Conservation (phyloP, 2,797 vertebrate genomes). For the Champsocephalus gunnari region DNA sequence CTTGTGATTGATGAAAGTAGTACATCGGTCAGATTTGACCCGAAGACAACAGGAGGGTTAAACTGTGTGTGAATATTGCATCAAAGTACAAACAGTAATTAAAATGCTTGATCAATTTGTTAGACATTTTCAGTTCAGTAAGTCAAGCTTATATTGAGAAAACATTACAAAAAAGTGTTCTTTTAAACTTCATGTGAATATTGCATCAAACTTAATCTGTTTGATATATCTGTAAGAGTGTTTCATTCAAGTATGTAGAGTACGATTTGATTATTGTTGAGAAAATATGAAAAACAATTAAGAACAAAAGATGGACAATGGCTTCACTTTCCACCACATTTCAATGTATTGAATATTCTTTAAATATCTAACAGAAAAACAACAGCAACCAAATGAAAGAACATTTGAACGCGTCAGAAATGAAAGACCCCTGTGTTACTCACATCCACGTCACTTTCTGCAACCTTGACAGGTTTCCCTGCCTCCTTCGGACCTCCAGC, state of each 20-base stretch:
- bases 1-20: too few species aligned
- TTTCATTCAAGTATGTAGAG: not conserved
- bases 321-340: not conserved
- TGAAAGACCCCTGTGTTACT: constrained; percentile 73
- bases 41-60: too few species aligned
- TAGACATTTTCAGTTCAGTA: not conserved
- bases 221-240: too few species aligned
- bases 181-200: too few species aligned
- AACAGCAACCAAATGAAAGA: not conserved
- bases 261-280: not conserved
- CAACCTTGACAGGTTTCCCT: constrained; percentile 92
- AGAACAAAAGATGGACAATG: too few species aligned
- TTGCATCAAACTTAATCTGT: too few species aligned
- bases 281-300: not conserved
- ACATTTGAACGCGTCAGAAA: not conserved
- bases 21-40: too few species aligned
- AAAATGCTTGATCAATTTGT: not conserved
- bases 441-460: constrained; percentile 95
- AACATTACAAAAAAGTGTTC: too few species aligned
- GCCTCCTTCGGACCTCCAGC: constrained; percentile 90
- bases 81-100: not conserved
- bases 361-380: not conserved
- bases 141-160: too few species aligned
- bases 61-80: not conserved
- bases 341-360: not conserved